Evolutionary conservation across 2,888 invertebrate genomes (phyloP).

Genomic region (Exephanes ischioxanthus): DNA sequence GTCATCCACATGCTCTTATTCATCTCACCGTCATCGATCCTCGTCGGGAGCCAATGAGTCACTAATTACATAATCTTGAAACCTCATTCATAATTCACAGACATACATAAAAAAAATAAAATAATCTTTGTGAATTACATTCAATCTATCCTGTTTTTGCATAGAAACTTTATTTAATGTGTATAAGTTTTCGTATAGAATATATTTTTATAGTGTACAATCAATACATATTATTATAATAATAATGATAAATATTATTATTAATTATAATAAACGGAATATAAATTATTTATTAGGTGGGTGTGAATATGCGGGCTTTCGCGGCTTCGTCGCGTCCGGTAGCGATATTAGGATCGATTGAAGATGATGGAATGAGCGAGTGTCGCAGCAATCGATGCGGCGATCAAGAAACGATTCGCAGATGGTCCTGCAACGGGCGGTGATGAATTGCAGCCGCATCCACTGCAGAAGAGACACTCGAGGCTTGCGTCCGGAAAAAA

Average conservation of each 20-base stretch:
- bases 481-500: conserved; percentile 73
- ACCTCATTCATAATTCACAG: neutral
- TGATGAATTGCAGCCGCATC: conserved; percentile 76
- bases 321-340: neutral
- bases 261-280: neutral
- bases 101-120: too few species aligned
- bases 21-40: conserved; percentile 58
- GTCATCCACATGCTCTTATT: conserved; percentile 27
- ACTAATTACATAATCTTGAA: neutral
- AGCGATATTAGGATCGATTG: conserved; percentile 11
- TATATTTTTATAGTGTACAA: too few species aligned
- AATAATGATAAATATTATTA: neutral
- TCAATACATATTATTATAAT: too few species aligned
- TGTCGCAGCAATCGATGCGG: conserved; percentile 21
- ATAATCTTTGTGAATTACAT: too few species aligned
- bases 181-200: too few species aligned
- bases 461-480: conserved; percentile 76
- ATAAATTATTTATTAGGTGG: neutral
- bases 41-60: conserved; percentile 17
- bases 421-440: conserved; percentile 25
- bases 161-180: too few species aligned
- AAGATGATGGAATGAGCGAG: conserved; percentile 16
- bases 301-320: neutral
- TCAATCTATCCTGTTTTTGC: too few species aligned
- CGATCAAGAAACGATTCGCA: conserved; percentile 52